Base-by-base conservation (phyloP, 2,888 invertebrate genomes). In the Tanypteryx hageni region DNA sequence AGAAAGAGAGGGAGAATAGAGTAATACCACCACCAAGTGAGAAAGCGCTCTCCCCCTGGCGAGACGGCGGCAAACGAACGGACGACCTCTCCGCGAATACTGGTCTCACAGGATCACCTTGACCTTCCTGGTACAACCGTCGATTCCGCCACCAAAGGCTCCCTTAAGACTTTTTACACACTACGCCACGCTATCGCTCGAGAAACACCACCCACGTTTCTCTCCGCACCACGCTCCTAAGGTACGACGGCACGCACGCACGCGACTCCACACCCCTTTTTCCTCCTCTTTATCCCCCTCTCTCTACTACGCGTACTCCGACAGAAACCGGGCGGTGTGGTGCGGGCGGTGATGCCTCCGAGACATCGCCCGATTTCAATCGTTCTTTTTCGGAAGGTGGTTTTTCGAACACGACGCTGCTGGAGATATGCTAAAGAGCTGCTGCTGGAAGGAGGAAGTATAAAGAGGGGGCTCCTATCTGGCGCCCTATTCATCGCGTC, bases 1-100 rank as follows among this genome's bases (percentile, higher is more conserved):
- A 11, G 76, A 27, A 18, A 68, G n/a, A n/a, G 22, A 76, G 22
- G 76, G 44, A 44, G 44, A 44, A 44, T 11, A 5, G 11, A 4
- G 27, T 27, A 76, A 76, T 76, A 27, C 0, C 5, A 76, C 76
- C 11, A 76, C 22, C 76, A 22, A 76, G 76, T 27, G 76, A 27
- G 76, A 76, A 76, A 76, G 22, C 76, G 18, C 27, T 27, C 27
- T 44, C 76, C 76, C 76, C 27, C 76, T 76, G 76, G 76, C 76
- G 76, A 76, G 76, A 76, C 76, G 76, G 76, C 27, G 27, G 76
- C 7, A 27, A 76, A 27, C 27, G 9, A 27, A 76, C 76, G 76
- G 76, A 76, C 76, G 76, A 76, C 76, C 76, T 76, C 76, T 76
- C 76, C 76, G 76, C 76, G 76, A 27, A 76, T 76, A 76, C 76